phyloP scores from a whole-genome alignment of 1,140 invertebrate species.

The Drosophila tani region DNA sequence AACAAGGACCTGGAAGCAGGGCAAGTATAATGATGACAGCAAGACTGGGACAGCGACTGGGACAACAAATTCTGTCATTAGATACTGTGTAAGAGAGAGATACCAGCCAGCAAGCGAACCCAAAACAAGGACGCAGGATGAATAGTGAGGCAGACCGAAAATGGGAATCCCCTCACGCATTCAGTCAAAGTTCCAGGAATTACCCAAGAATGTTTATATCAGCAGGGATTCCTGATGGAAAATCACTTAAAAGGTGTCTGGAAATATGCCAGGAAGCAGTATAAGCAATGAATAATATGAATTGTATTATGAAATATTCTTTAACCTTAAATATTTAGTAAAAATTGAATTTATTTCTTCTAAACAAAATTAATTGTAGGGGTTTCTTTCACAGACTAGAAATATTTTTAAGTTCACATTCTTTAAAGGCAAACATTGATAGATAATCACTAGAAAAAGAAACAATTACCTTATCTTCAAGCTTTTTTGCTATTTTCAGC shows the following conservation, averaged over 20 bases:
- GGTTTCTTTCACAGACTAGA: too few relatives aligned
- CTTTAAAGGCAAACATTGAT: too few relatives aligned
- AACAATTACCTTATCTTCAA: too few relatives aligned
- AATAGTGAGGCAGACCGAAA: background rate
- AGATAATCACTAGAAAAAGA: too few relatives aligned
- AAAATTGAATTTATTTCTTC: background rate
- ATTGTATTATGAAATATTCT: background rate
- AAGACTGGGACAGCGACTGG: constrained; percentile 47
- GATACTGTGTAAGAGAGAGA: constrained; percentile 65
- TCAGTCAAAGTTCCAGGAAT: background rate
- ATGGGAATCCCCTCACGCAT: constrained; percentile 5
- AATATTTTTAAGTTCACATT: too few relatives aligned
- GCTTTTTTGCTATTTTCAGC: too few relatives aligned
- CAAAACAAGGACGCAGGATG: constrained; percentile 1
- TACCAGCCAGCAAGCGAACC: constrained; percentile 10
- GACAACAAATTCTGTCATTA: constrained; percentile 76
- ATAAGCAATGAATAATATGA: background rate
- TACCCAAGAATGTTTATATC: background rate
- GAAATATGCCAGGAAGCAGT: background rate
- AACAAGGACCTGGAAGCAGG: constrained; percentile 28
- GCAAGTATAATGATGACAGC: constrained; percentile 78
- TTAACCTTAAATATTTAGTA: too few relatives aligned
- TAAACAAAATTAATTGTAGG: too few relatives aligned
- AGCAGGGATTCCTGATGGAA: background rate
- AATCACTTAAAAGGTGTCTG: background rate